Evolutionary conservation across 2,797 vertebrate genomes (phyloP).

Genomic region (Gambelia wislizenii): DNA sequence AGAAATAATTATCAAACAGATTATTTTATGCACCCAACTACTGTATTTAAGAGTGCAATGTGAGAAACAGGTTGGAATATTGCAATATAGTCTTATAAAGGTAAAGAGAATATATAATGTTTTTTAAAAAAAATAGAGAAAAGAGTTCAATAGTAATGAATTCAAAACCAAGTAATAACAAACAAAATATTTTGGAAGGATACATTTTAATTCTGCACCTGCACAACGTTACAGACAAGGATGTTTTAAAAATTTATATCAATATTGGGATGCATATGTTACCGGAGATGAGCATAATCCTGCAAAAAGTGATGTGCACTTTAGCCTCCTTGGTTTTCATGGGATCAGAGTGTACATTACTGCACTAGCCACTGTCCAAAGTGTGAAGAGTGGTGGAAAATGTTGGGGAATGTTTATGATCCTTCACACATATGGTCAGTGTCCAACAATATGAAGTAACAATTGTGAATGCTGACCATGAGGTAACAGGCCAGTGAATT

Average conservation of each 20-base stretch:
- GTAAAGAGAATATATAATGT: conserved; percentile 19
- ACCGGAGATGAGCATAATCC: conserved; percentile 46
- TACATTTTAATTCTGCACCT: conserved; percentile 51
- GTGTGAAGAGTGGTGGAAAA: neutral
- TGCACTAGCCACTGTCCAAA: neutral
- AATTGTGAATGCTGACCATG: neutral
- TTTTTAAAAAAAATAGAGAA: conserved; percentile 17
- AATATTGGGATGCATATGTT: conserved; percentile 61
- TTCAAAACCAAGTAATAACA: conserved; percentile 58
- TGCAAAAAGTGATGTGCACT: conserved; percentile 27
- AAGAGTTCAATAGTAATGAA: conserved; percentile 29
- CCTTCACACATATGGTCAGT: neutral
- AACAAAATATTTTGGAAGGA: conserved; percentile 55
- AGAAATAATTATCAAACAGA: conserved; percentile 33
- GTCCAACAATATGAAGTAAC: neutral
- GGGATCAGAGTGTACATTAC: conserved; percentile 19
- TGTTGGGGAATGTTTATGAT: neutral
- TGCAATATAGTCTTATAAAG: conserved; percentile 6
- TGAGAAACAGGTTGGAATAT: conserved; percentile 9
- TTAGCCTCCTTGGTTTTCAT: neutral
- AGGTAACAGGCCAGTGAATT: neutral
- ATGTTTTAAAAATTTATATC: conserved; percentile 71
- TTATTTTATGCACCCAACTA: conserved; percentile 44
- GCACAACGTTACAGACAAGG: conserved; percentile 68
- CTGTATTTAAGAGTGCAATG: conserved; percentile 39